Base-by-base conservation (phyloP, 64 coral and sea anemone genomes). In the Porites lutea region DNA sequence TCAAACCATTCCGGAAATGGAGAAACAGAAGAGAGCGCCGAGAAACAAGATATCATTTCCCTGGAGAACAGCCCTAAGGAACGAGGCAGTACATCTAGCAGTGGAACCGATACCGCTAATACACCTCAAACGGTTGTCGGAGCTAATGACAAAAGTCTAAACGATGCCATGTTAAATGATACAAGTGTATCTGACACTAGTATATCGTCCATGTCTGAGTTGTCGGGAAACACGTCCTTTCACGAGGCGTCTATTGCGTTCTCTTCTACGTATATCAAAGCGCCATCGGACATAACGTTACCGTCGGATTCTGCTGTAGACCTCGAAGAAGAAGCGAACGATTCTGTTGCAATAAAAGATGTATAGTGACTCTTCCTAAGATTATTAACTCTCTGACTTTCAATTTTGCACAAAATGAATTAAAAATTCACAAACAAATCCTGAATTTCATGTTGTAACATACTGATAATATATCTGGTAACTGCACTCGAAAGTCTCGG, bases 241-340 rank as follows among this genome's bases (percentile, higher is more conserved):
- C 87, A 97, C 53, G 95, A 97, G 11, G 74, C 87, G 0, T 97
- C 95, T 4, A 97, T 97, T 37, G 93, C 92, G n/a, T 97, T 97
- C 50, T 97, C 95, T 14, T 97, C 95, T 46, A 97, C 95, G 14
- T 97, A 92, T 82, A 93, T 97, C 70, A 97, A 97, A 53, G 78
- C 93, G 43, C 82, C 95, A 0, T 90, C 91, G 7, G 95, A 97
- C 46, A 43, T 59, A 14, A 77, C 76, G 14, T 80, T 86, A 11
- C 55, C 64, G 54, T 70, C 46, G 10, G 89, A 92, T 21, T 51
- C 59, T 10, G 66, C 67, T 18, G 73, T 21, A 6, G 81, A 84
- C 6, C 68, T 67, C 47, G 61, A 59, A 11, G 77, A 84, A 84
- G 63, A 47, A 8, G 61, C 52, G 0, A 84, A 51, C 52, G 62